phyloP scores from a whole-genome alignment of 1,140 invertebrate species.

The Ladona fulva region DNA sequence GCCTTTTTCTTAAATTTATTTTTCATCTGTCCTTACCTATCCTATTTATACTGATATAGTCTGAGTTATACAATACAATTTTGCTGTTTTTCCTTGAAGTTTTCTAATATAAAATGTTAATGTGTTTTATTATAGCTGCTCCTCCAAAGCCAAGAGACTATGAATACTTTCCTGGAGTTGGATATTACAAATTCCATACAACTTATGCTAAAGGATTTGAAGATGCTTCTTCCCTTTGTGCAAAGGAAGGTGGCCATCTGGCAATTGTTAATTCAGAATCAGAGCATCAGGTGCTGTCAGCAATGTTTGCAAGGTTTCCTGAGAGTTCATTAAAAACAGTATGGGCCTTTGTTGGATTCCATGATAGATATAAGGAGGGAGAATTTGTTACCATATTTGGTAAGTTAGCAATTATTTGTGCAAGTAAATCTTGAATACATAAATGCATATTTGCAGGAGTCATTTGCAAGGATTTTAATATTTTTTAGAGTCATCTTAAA shows the following conservation, averaged over 20 bases:
- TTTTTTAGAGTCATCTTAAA: no score
- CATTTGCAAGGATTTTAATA: no score
- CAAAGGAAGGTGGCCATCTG: slow-evolving; percentile 31
- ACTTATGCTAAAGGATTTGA: slow-evolving; percentile 31
- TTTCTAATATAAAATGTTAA: no score
- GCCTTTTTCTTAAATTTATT: no score
- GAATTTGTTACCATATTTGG: slow-evolving; percentile 36
- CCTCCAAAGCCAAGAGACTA: background rate
- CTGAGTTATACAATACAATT: no score
- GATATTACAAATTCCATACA: slow-evolving; percentile 34
- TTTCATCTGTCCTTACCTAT: no score
- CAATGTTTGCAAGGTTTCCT: background rate
- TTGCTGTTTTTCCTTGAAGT: no score
- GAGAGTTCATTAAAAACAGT: background rate
- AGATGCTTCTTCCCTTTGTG: slow-evolving; percentile 32
- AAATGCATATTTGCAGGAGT: no score
- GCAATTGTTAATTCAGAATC: slow-evolving; percentile 33
- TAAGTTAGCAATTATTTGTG: background rate
- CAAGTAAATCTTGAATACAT: no score
- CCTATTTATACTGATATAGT: no score
- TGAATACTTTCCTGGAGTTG: slow-evolving; percentile 17
- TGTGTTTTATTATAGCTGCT: background rate
- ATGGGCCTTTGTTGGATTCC: slow-evolving; percentile 33
- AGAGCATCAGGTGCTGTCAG: slow-evolving; percentile 23
- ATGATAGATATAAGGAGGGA: slow-evolving; percentile 35